These are phyloP conservation scores for Anguilla obscura DNA, from an alignment of 2,797 vertebrate genomes.

Conservation along the genomic window DNA sequence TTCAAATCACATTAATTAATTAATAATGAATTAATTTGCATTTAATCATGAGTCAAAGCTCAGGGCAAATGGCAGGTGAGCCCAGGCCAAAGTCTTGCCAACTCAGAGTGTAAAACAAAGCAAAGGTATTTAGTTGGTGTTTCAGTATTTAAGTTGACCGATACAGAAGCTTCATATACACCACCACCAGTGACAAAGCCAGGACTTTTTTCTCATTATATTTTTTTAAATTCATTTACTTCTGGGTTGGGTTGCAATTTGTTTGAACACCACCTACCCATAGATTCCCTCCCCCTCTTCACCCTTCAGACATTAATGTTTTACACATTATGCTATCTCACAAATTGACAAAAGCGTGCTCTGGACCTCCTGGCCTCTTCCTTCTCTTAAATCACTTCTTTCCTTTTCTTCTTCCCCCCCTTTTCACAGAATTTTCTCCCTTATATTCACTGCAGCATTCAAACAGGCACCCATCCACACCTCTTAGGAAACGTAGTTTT, in stretches of 20 bases:
- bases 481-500: neutral
- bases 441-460: neutral
- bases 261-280: neutral
- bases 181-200: neutral
- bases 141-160: neutral
- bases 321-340: neutral
- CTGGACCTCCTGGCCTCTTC: too few species aligned
- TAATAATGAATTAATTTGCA: neutral
- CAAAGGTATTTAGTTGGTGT: neutral
- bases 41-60: neutral
- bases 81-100: neutral
- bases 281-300: neutral
- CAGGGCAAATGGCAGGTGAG: neutral
- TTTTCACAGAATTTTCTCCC: neutral
- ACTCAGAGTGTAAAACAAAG: neutral
- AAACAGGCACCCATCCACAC: neutral
- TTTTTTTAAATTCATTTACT: neutral
- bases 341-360: neutral
- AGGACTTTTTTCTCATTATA: neutral
- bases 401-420: neutral
- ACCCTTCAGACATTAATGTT: neutral
- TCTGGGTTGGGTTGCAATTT: neutral
- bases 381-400: neutral
- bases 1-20: neutral
- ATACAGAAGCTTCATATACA: neutral